phyloP scores from a whole-genome alignment of 2,888 invertebrate species.

The Melanargia galathea region DNA sequence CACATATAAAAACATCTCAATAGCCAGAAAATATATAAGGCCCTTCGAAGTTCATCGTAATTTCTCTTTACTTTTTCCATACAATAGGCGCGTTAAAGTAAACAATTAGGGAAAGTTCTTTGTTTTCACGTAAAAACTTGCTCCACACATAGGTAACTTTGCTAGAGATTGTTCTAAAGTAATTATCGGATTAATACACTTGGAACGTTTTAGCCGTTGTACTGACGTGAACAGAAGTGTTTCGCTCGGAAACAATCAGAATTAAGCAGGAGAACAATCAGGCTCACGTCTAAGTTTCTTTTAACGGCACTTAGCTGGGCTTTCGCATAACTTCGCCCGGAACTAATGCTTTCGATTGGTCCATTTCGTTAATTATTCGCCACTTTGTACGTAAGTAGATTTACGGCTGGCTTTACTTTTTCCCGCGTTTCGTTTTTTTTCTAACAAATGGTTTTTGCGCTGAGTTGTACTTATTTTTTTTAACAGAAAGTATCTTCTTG shows the following conservation, averaged over 20 bases:
- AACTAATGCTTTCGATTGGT: slow-evolving; percentile 80
- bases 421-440: slow-evolving; percentile 56
- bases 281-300: slow-evolving; percentile 79
- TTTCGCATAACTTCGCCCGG: slow-evolving; percentile 73
- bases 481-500: slow-evolving; percentile 38
- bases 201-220: slow-evolving; percentile 61
- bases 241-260: slow-evolving; percentile 78
- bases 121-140: slow-evolving; percentile 72
- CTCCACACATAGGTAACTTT: slow-evolving; percentile 62
- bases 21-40: too few relatives aligned
- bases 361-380: slow-evolving; percentile 82
- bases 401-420: slow-evolving; percentile 67
- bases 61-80: slow-evolving; percentile 33
- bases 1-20: background rate
- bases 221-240: slow-evolving; percentile 70
- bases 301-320: slow-evolving; percentile 78
- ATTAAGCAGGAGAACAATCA: slow-evolving; percentile 77
- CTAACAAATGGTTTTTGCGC: slow-evolving; percentile 53
- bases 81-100: slow-evolving; percentile 44
- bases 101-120: slow-evolving; percentile 65
- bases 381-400: slow-evolving; percentile 81
- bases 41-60: slow-evolving; percentile 7
- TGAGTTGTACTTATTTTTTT: slow-evolving; percentile 45
- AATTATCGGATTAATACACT: slow-evolving; percentile 80
- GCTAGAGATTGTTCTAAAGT: slow-evolving; percentile 77